Percentiles rank a stretch among this genome's conserved stretches.
These are phyloP conservation scores for Fragum fragum DNA, from an alignment of 2,888 invertebrate species.

Conservation along the genomic window DNA sequence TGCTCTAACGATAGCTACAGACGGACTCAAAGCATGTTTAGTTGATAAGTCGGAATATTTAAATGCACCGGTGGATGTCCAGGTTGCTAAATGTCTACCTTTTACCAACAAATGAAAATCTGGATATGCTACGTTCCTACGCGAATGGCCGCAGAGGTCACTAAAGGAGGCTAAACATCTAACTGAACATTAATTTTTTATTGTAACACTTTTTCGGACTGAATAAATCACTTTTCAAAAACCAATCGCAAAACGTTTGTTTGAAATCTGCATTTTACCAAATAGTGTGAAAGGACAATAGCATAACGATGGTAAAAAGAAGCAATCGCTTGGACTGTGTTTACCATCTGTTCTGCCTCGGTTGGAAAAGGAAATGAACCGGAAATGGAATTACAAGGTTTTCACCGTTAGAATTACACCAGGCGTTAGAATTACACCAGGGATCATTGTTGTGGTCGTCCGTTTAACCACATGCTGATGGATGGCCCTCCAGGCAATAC, in stretches of 20 bases:
- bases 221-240: not conserved
- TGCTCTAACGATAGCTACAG: no score
- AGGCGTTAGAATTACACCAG: not conserved
- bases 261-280: no score
- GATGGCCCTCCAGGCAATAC: conserved; percentile 1
- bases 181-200: not conserved
- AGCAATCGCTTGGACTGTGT: conserved; percentile 17
- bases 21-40: no score
- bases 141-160: no score
- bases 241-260: no score
- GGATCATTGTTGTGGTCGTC: conserved; percentile 26
- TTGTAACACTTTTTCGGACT: not conserved
- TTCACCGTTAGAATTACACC: conserved; percentile 24
- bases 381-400: conserved; percentile 25
- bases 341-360: conserved; percentile 20
- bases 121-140: no score
- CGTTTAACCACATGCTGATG: conserved; percentile 26
- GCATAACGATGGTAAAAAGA: not conserved
- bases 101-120: no score
- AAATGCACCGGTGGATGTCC: no score
- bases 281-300: no score
- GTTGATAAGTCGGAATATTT: no score
- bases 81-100: no score
- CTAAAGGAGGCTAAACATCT: no score
- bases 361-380: conserved; percentile 18